Conservation (phyloP, 1,140 invertebrate species). For the Ptiloglossa arizonensis region DNA sequence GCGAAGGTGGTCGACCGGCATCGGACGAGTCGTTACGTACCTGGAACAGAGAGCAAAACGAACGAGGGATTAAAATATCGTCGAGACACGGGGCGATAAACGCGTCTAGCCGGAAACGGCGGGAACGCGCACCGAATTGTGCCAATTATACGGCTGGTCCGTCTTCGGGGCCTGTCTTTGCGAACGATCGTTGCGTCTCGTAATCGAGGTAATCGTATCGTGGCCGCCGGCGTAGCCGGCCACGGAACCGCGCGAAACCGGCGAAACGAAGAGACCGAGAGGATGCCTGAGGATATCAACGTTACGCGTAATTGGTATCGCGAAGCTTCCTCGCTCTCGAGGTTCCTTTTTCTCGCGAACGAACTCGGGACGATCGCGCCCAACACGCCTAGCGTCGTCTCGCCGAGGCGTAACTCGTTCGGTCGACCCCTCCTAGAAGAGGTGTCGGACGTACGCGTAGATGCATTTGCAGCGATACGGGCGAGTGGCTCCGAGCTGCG, state of each 20-base stretch:
- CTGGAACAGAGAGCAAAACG: constrained; percentile 39
- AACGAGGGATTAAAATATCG: constrained; percentile 3
- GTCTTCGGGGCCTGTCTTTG: constrained; percentile 27
- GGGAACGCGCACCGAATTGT: background rate
- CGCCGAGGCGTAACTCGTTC: no score
- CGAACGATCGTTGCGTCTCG: constrained; percentile 40
- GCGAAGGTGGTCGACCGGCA: background rate
- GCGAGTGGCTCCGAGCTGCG: no score
- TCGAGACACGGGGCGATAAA: background rate
- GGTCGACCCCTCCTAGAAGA: no score
- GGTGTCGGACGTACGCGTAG: no score
- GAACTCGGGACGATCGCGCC: no score
- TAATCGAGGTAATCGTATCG: constrained; percentile 49
- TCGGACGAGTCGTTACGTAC: constrained; percentile 27
- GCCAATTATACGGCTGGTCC: constrained; percentile 31
- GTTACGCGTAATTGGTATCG: no score
- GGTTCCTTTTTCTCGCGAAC: no score
- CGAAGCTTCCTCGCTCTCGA: no score
- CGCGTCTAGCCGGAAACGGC: background rate
- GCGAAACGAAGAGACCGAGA: constrained; percentile 19
- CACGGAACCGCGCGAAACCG: constrained; percentile 30
- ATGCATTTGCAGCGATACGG: no score
- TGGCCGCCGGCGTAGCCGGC: constrained; percentile 22
- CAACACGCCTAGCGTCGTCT: no score
- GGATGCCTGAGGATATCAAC: background rate